Evolutionary conservation across 2,797 vertebrate species (phyloP).

Genomic region (Megalops cyprinoides): DNA sequence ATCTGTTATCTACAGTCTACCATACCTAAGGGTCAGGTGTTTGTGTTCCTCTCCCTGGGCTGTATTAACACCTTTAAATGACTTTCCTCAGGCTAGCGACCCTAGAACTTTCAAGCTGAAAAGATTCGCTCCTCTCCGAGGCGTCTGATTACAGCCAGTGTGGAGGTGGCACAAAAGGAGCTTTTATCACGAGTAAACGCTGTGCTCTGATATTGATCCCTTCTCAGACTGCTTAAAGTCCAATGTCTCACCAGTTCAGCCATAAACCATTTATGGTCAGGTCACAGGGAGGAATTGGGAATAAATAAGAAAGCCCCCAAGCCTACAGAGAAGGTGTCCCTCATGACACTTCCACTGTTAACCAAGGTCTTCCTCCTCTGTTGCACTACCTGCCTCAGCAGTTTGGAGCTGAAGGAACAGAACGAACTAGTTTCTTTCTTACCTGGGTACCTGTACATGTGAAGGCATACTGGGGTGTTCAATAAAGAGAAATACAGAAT

Average conservation of each 20-base stretch:
- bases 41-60: neutral
- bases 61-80: conserved; percentile 22
- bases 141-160: neutral
- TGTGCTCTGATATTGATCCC: conserved; percentile 14
- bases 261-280: neutral
- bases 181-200: conserved; percentile 7
- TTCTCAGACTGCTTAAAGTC: neutral
- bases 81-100: neutral
- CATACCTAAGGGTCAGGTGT: conserved; percentile 4
- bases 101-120: conserved; percentile 12
- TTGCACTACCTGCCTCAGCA: no score
- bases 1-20: neutral
- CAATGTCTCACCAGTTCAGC: neutral
- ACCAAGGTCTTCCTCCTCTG: neutral
- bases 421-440: no score
- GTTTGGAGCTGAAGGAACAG: no score
- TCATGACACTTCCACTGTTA: neutral
- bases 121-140: neutral
- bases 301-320: neutral
- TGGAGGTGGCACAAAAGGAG: neutral
- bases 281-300: neutral
- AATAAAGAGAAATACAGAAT: no score
- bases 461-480: no score
- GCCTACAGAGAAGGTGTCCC: no score
- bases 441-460: no score